Percentiles rank a stretch among this genome's conserved stretches.
These are phyloP conservation scores for Pantherophis guttatus DNA, from an alignment of 2,113 vertebrate genomes.

Conservation along the genomic window DNA sequence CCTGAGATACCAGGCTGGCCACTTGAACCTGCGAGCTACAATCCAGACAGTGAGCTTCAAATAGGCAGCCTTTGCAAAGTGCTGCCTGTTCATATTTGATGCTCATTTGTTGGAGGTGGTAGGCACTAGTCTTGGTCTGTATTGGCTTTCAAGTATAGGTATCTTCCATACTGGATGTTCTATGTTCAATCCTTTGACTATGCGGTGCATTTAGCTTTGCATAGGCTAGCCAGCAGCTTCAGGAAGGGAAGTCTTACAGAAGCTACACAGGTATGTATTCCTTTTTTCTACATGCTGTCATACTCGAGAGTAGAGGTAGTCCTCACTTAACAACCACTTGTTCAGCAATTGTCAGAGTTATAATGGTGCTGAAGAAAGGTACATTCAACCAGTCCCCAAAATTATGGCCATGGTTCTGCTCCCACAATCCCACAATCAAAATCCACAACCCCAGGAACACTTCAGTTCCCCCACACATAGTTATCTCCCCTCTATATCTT, in stretches of 20 bases:
- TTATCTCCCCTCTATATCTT: neutral
- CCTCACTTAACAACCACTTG: neutral
- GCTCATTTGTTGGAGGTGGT: neutral
- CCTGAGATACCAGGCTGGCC: neutral
- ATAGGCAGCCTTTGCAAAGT: neutral
- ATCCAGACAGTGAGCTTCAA: neutral
- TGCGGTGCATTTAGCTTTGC: neutral
- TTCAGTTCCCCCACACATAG: neutral
- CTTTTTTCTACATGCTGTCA: neutral
- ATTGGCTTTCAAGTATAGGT: neutral
- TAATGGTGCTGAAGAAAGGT: neutral
- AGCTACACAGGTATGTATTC: neutral
- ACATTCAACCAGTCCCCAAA: neutral
- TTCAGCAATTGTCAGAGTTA: neutral
- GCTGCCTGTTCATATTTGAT: neutral
- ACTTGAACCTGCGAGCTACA: neutral
- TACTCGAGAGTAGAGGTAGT: neutral
- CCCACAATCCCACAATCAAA: neutral
- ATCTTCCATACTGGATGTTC: neutral
- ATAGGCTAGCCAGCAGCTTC: neutral
- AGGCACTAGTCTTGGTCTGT: neutral
- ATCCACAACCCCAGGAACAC: neutral
- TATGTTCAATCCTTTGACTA: neutral
- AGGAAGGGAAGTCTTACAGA: neutral
- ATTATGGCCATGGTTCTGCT: neutral